These are phyloP conservation scores for Ophion obscuratus DNA, from an alignment of 2,888 invertebrate species.

Conservation along the genomic window DNA sequence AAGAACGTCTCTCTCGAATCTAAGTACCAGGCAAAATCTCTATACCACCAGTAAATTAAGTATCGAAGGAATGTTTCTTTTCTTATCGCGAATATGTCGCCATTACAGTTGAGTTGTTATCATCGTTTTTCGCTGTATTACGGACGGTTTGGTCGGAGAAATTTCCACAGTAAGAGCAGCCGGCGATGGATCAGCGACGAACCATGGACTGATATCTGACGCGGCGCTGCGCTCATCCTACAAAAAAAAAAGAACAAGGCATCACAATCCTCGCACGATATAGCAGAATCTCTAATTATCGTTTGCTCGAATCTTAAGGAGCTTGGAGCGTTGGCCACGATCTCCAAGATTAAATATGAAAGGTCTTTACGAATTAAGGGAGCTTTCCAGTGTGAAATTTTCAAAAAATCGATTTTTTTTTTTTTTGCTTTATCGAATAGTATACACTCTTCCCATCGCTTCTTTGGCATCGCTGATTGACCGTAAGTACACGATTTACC, in stretches of 20 bases:
- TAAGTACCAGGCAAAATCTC: conserved; percentile 64
- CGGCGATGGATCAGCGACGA: conserved; percentile 88
- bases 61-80: conserved; percentile 59
- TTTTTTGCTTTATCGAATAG: no score
- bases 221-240: conserved; percentile 85
- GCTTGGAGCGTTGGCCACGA: no score
- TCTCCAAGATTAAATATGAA: no score
- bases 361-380: no score
- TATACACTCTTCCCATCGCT: no score
- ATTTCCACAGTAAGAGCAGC: conserved; percentile 87
- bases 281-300: neutral
- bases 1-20: conserved; percentile 59
- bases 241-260: conserved; percentile 78
- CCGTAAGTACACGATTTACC: no score
- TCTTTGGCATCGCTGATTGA: no score
- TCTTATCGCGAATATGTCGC: conserved; percentile 38
- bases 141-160: conserved; percentile 86
- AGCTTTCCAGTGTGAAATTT: no score
- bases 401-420: no score
- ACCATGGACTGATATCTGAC: conserved; percentile 88
- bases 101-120: conserved; percentile 92
- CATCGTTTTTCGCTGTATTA: conserved; percentile 93
- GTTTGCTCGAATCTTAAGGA: neutral
- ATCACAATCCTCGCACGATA: no score
- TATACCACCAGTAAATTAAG: conserved; percentile 53